These are phyloP conservation scores for Pygocentrus nattereri DNA, from an alignment of 2,797 vertebrate species.

Conservation along the genomic window DNA sequence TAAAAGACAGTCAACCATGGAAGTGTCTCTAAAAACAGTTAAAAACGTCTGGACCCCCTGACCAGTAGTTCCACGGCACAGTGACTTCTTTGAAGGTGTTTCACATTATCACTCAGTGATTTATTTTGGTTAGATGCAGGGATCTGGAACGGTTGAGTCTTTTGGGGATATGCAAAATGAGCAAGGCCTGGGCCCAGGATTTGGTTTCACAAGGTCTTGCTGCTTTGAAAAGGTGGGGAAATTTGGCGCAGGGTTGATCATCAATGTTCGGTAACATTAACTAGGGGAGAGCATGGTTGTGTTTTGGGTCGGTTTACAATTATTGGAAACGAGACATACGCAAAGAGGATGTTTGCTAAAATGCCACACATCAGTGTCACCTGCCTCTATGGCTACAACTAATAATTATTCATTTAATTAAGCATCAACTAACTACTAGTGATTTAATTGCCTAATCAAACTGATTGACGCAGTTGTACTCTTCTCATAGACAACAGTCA, in stretches of 20 bases:
- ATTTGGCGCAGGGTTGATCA: conserved; percentile 41
- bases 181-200: conserved; percentile 46
- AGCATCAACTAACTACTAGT: too few species aligned
- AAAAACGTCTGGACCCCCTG: conserved; percentile 34
- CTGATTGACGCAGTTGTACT: too few species aligned
- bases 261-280: conserved; percentile 23
- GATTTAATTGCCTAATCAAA: too few species aligned
- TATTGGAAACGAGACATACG: neutral
- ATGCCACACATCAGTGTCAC: neutral
- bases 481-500: too few species aligned
- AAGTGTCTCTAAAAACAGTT: conserved; percentile 29
- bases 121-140: conserved; percentile 65
- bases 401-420: neutral
- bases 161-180: conserved; percentile 57
- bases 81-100: conserved; percentile 42
- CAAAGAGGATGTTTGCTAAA: neutral
- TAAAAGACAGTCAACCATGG: conserved; percentile 21
- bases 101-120: conserved; percentile 54
- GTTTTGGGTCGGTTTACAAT: neutral
- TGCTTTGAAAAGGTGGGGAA: conserved; percentile 50
- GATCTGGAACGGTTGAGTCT: conserved; percentile 58
- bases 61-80: conserved; percentile 29
- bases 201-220: conserved; percentile 23
- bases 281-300: neutral
- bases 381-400: neutral